These are phyloP conservation scores for Portunus trituberculatus DNA, from an alignment of 1,140 invertebrate species.

Conservation along the genomic window DNA sequence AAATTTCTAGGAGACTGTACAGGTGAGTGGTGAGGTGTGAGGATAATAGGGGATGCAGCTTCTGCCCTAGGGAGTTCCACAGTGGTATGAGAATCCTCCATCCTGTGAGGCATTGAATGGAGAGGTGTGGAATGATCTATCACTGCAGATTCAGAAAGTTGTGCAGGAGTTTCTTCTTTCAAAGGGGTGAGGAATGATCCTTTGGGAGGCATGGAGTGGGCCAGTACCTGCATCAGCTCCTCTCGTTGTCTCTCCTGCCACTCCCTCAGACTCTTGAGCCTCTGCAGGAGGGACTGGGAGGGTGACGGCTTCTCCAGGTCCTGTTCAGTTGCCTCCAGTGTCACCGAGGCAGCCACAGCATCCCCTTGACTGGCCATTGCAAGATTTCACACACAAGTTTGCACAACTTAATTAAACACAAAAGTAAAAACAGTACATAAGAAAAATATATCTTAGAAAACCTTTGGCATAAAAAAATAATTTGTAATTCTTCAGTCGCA, in stretches of 20 bases:
- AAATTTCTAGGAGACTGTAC: too few species aligned
- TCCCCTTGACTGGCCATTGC: neutral
- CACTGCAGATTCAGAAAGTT: neutral
- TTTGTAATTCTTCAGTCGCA: neutral
- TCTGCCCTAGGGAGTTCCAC: neutral
- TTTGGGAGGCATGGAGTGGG: neutral
- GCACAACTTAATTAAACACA: neutral
- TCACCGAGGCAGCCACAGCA: neutral
- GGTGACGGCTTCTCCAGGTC: constrained; percentile 14
- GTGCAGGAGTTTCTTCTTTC: neutral
- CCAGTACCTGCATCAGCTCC: neutral
- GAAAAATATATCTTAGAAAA: neutral
- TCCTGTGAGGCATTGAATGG: neutral
- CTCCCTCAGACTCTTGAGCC: constrained; percentile 49
- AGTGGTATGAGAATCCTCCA: neutral
- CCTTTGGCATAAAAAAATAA: neutral
- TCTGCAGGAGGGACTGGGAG: constrained; percentile 45
- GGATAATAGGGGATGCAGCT: neutral
- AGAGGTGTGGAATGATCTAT: neutral
- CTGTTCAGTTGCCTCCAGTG: neutral
- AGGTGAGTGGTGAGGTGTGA: neutral
- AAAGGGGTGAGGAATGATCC: neutral
- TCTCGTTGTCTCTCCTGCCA: constrained; percentile 58
- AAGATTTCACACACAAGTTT: neutral
- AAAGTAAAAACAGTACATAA: too few species aligned